Conservation (phyloP, 2,888 invertebrate genomes). For the Campoplex capitator region DNA sequence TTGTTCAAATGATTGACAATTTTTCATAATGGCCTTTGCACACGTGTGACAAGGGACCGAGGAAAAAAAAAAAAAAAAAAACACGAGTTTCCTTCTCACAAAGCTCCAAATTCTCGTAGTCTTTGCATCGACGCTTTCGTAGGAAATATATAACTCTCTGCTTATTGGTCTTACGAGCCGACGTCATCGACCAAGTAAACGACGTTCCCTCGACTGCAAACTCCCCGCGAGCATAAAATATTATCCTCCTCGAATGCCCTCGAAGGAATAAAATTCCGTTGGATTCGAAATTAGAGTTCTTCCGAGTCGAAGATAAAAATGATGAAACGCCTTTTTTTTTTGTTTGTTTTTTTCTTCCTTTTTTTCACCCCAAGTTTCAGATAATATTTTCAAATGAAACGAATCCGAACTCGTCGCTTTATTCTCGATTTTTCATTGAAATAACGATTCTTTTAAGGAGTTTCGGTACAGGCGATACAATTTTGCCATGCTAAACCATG, state of each 20-base stretch:
- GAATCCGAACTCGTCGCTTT: too few relatives aligned
- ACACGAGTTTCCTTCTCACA: not conserved
- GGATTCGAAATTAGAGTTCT: not conserved
- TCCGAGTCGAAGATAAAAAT: not conserved
- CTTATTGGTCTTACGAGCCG: slow-evolving; percentile 67
- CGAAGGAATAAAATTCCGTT: not conserved
- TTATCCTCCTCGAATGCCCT: slow-evolving; percentile 11
- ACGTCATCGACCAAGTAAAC: slow-evolving; percentile 56
- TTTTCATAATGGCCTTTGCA: not conserved
- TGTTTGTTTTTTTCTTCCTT: not conserved
- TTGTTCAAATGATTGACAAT: not conserved
- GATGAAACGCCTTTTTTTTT: not conserved
- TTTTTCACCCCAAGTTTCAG: not conserved
- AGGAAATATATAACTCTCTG: slow-evolving; percentile 24
- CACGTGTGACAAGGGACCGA: not conserved
- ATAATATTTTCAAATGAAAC: not conserved
- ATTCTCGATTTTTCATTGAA: too few relatives aligned
- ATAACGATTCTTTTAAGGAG: too few relatives aligned
- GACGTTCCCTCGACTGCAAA: slow-evolving; percentile 5
- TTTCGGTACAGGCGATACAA: too few relatives aligned
- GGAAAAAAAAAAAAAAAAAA: not conserved
- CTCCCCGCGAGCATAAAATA: slow-evolving; percentile 33
- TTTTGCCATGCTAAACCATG: too few relatives aligned
- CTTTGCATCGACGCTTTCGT: slow-evolving; percentile 11
- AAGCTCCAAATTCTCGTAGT: not conserved